Percentiles rank a stretch among this genome's conserved stretches.
phyloP scores from a whole-genome alignment of 2,797 vertebrate species.

The Neostethus bicornis region DNA sequence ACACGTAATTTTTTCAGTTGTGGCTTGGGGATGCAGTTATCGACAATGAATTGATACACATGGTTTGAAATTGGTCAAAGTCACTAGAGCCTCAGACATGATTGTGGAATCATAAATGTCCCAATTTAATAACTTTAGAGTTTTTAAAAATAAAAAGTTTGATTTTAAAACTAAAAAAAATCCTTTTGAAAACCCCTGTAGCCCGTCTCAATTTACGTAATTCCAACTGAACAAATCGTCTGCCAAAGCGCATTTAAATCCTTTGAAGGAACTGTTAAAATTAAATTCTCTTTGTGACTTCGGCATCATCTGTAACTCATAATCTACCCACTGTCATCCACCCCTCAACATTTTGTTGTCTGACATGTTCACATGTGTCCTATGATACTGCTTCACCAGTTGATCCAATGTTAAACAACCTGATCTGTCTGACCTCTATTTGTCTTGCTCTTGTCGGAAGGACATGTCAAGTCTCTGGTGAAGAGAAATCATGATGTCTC shows the following conservation, averaged over 20 bases:
- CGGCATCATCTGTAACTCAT: slow-evolving; percentile 67
- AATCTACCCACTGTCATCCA: slow-evolving; percentile 45
- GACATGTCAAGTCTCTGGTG: slow-evolving; percentile 12
- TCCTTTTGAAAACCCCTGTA: too few species aligned
- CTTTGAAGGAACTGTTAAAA: slow-evolving; percentile 5
- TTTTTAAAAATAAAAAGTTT: not conserved
- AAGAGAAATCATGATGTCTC: slow-evolving; percentile 8
- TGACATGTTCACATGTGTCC: slow-evolving; percentile 69
- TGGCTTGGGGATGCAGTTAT: slow-evolving; percentile 44
- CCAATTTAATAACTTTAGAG: not conserved
- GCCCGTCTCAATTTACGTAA: too few species aligned
- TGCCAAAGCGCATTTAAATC: slow-evolving; percentile 13
- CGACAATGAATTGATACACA: slow-evolving; percentile 51
- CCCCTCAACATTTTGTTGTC: slow-evolving; percentile 50
- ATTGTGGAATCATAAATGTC: not conserved
- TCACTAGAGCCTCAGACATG: slow-evolving; percentile 15
- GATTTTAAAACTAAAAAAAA: too few species aligned
- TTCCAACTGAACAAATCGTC: too few species aligned
- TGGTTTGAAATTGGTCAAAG: slow-evolving; percentile 22
- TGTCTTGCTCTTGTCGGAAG: slow-evolving; percentile 34
- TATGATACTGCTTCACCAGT: slow-evolving; percentile 60
- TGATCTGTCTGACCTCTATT: slow-evolving; percentile 63
- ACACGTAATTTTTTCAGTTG: slow-evolving; percentile 46
- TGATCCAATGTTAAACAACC: slow-evolving; percentile 58
- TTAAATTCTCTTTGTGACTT: slow-evolving; percentile 40